Conservation (phyloP, 2,113 vertebrate species). For the Engraulis encrasicolus region DNA sequence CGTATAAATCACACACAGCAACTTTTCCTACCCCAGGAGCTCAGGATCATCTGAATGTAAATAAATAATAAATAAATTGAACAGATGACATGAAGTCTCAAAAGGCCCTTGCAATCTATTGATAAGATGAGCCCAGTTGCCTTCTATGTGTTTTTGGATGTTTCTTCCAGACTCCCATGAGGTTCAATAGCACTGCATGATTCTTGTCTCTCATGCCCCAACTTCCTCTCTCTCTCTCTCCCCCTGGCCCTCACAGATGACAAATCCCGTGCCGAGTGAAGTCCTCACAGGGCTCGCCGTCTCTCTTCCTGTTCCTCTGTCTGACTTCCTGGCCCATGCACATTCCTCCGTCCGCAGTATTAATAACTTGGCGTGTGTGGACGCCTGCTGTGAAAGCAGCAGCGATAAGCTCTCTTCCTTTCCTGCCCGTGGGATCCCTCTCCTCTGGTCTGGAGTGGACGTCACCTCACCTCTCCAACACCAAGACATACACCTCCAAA, state of each 20-base stretch:
- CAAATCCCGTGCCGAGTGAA: not conserved
- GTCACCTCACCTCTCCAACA: too few relatives aligned
- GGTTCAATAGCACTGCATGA: not conserved
- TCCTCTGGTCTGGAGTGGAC: too few relatives aligned
- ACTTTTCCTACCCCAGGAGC: not conserved
- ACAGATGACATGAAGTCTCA: not conserved
- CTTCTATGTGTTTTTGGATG: not conserved
- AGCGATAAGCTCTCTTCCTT: not conserved
- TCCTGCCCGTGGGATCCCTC: not conserved
- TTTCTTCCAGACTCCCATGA: not conserved
- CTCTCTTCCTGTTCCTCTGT: not conserved
- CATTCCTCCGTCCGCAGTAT: not conserved
- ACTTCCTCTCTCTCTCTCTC: not conserved
- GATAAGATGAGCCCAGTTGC: not conserved
- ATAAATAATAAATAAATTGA: not conserved
- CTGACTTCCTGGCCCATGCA: conserved; percentile 7
- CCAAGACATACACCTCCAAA: too few relatives aligned
- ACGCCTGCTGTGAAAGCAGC: not conserved
- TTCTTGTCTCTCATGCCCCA: not conserved
- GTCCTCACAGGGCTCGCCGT: not conserved
- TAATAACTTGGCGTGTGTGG: not conserved
- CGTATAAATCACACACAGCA: not conserved
- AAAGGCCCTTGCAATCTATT: not conserved
- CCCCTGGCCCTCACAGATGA: too few relatives aligned
- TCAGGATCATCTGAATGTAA: too few relatives aligned